Percentiles rank a stretch among this genome's conserved stretches.
Evolutionary conservation across 2,113 vertebrate genomes (phyloP).

Genomic region (Micronisus gabar): DNA sequence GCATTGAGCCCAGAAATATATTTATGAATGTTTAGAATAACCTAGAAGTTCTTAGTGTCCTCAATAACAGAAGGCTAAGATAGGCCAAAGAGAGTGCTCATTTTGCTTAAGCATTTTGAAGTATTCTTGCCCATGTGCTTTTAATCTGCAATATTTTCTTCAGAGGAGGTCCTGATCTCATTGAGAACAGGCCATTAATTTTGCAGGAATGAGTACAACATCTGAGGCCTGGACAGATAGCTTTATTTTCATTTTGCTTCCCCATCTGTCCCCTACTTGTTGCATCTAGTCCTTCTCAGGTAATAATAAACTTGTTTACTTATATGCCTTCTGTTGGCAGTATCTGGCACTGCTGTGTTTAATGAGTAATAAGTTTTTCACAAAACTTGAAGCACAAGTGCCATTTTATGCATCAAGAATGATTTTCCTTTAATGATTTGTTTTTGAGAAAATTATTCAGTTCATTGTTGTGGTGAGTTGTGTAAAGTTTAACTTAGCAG

Average conservation of each 20-base stretch:
- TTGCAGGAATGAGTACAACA: background rate
- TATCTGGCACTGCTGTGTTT: conserved; percentile 7
- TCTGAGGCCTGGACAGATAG: background rate
- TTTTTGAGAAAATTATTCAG: background rate
- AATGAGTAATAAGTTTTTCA: conserved; percentile 33
- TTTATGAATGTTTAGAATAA: background rate
- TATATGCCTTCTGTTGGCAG: conserved; percentile 18
- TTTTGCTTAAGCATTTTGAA: background rate
- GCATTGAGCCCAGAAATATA: background rate
- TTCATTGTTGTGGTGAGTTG: background rate
- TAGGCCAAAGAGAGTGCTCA: background rate
- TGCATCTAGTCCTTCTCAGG: background rate
- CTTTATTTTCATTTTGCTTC: background rate
- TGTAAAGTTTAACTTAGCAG: background rate
- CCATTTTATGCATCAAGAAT: background rate
- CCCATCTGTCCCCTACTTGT: background rate
- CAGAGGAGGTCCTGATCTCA: background rate
- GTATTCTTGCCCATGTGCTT: background rate
- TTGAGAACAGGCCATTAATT: background rate
- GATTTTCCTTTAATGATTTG: background rate
- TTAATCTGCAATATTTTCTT: background rate
- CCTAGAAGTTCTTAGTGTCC: background rate
- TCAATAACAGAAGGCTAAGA: background rate
- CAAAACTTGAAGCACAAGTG: background rate
- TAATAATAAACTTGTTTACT: conserved; percentile 52